Conservation (phyloP, 2,888 invertebrate genomes). For the Coronaproctus castanopsis region DNA sequence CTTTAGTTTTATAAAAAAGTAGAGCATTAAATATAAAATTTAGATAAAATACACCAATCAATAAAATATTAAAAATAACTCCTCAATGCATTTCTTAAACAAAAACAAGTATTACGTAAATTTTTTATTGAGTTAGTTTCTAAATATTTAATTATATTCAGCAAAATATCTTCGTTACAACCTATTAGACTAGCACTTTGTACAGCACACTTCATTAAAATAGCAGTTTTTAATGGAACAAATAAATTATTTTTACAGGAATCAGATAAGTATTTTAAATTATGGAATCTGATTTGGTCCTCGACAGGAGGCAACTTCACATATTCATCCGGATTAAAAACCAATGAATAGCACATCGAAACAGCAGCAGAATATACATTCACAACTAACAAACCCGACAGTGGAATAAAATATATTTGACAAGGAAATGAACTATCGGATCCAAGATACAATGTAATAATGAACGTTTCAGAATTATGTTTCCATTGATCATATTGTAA, state of each 20-base stretch:
- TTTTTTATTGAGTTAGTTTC: not conserved
- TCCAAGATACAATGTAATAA: constrained; percentile 3
- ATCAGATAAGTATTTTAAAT: not conserved
- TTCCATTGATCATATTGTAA: not conserved
- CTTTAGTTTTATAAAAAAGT: too few species aligned
- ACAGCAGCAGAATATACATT: not conserved
- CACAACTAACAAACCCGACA: not conserved
- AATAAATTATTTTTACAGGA: constrained; percentile 4
- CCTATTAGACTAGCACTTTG: constrained; percentile 1
- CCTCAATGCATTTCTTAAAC: not conserved
- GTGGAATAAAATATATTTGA: not conserved
- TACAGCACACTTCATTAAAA: constrained; percentile 1
- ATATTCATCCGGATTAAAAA: not conserved
- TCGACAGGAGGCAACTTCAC: not conserved
- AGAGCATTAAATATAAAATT: too few species aligned
- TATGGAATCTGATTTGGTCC: not conserved
- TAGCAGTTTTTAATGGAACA: constrained; percentile 1
- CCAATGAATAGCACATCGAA: constrained; percentile 1
- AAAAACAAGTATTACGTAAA: constrained; percentile 1
- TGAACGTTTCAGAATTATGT: not conserved
- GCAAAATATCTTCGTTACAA: constrained; percentile 1
- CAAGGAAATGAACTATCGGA: constrained; percentile 5
- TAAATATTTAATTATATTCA: not conserved
- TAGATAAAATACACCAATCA: too few species aligned
- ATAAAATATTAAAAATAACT: not conserved